These are phyloP conservation scores for Montifringilla adamsi DNA, from an alignment of 2,113 vertebrate genomes.

Conservation along the genomic window DNA sequence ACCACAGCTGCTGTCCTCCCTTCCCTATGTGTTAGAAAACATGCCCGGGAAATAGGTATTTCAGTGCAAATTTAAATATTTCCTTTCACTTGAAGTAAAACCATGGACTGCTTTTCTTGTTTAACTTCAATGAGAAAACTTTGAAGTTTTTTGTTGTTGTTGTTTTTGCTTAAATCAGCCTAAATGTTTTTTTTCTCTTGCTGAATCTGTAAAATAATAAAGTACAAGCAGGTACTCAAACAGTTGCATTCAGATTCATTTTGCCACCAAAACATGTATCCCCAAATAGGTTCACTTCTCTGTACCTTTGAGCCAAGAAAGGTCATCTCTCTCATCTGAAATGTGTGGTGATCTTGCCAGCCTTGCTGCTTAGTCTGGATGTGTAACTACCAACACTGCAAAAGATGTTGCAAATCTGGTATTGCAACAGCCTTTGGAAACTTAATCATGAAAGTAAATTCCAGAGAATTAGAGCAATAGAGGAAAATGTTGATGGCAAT, in stretches of 20 bases:
- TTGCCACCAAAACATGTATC: not conserved
- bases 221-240: not conserved
- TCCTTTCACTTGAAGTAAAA: not conserved
- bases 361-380: not conserved
- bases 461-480: not conserved
- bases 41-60: not conserved
- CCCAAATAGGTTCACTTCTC: not conserved
- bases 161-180: not conserved
- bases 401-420: not conserved
- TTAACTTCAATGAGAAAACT: not conserved
- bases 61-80: not conserved
- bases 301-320: not conserved
- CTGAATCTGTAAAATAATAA: not conserved
- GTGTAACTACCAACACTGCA: not conserved
- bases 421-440: not conserved
- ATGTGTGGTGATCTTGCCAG: not conserved
- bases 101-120: not conserved
- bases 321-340: not conserved
- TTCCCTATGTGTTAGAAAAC: not conserved
- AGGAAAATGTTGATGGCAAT: not conserved
- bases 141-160: accelerated
- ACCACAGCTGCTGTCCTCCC: not conserved
- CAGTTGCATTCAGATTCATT: not conserved
- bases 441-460: not conserved
- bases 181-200: not conserved